phyloP scores from a whole-genome alignment of 2,797 vertebrate species.

The Scolopax bukidnonensis region DNA sequence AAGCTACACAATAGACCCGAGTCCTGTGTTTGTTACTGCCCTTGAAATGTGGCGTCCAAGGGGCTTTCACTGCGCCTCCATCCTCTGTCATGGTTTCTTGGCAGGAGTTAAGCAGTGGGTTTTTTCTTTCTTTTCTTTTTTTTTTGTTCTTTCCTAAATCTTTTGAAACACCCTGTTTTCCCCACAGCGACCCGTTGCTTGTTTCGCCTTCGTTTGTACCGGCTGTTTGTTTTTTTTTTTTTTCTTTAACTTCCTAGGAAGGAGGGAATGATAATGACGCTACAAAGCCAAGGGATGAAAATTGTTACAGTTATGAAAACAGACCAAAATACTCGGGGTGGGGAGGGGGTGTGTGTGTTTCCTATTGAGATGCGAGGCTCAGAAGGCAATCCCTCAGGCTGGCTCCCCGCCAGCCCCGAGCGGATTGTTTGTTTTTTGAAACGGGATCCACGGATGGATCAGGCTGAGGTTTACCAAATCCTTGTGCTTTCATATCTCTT shows the following conservation, averaged over 20 bases:
- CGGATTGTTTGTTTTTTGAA: slow-evolving; percentile 61
- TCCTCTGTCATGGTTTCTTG: slow-evolving; percentile 49
- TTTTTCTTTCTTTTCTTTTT: background rate
- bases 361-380: slow-evolving; percentile 18
- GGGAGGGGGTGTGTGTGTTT: background rate
- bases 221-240: background rate
- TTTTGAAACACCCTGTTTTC: slow-evolving; percentile 16
- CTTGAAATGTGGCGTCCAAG: background rate
- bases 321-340: background rate
- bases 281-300: slow-evolving; percentile 5
- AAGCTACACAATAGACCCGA: slow-evolving; percentile 22
- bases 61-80: background rate
- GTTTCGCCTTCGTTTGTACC: slow-evolving; percentile 17
- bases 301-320: slow-evolving; percentile 54
- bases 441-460: background rate
- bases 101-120: slow-evolving; percentile 18
- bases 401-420: slow-evolving; percentile 31
- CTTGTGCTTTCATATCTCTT: background rate
- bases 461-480: background rate
- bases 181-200: background rate
- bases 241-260: background rate
- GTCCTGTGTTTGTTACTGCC: slow-evolving; percentile 3
- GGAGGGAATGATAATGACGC: background rate
- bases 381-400: background rate
- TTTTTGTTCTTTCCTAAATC: slow-evolving; percentile 32